These are phyloP conservation scores for Ciconia stormi DNA, from an alignment of 2,113 vertebrate genomes.

Conservation along the genomic window DNA sequence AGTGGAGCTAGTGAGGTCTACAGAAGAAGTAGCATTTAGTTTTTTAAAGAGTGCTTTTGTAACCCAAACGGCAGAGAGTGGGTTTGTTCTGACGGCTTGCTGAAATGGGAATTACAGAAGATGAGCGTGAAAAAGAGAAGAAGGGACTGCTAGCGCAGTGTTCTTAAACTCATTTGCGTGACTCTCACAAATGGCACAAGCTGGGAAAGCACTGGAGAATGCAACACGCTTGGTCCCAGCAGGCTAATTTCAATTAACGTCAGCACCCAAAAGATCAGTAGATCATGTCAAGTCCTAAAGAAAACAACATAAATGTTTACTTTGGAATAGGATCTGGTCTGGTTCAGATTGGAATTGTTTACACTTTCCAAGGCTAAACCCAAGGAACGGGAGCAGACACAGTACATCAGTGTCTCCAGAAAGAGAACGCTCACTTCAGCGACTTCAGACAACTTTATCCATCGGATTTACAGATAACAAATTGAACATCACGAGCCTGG, in stretches of 20 bases:
- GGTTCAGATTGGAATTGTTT: neutral
- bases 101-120: neutral
- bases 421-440: neutral
- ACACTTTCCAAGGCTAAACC: neutral
- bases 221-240: neutral
- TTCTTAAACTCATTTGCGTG: neutral
- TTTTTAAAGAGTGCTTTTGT: neutral
- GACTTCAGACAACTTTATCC: neutral
- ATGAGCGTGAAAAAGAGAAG: neutral
- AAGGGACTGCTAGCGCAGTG: fast-evolving
- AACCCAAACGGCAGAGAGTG: neutral
- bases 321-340: neutral
- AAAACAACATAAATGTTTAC: neutral
- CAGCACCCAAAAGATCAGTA: neutral
- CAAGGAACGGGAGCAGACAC: neutral
- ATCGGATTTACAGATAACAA: neutral
- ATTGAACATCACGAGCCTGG: fast-evolving
- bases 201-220: neutral
- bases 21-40: neutral
- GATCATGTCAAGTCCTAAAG: neutral
- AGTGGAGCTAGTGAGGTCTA: neutral
- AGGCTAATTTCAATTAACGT: neutral
- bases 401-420: neutral
- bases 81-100: too few relatives aligned
- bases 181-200: neutral